Evolutionary conservation across 2,113 vertebrate species (phyloP), one percentile per base, ranked within the genome.

Genomic region (Xiphophorus couchianus): DNA sequence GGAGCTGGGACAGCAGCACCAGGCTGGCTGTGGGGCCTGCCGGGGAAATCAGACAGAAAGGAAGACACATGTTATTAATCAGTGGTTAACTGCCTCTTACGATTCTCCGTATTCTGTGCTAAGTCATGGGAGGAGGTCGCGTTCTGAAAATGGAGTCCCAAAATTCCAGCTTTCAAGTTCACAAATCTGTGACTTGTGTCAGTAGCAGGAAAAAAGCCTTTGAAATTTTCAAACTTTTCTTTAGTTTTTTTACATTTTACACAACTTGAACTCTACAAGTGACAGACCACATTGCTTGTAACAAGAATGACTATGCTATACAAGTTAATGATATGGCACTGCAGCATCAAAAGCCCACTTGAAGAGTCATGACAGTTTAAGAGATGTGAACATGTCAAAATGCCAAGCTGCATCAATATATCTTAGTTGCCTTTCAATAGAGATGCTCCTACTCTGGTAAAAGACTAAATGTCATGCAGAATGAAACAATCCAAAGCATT

Each of bases 11-110:
- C 33, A 89, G 77, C 62, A 95, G 88, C 54, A 95, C 91, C 86
- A 95, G 87, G 77, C 89, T 95, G 78, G 93, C 95, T 6, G 93
- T 95, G 79, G 93, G 91, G 29, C 94, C 95, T 95, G 86, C 22
- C 30, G 70, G 54, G 12, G 27, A 62, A 51, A 58, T 72, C 5
- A 19, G 42, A 63, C 30, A 66, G 39, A 51, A n/a, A 73, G 48
- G 74, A 65, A 31, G 28, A 76, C 44, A 68, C 29, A 51, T 37
- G 13, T 30, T n/a, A 70, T 44, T 19, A 9, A 74, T 68, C 71
- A 14, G 13, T 64, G 66, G 71, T 69, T 68, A 71, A 70, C n/a
- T 0, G n/a, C 66, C 39, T 5, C 27, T 12, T 62, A 31, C 12
- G 71, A 62, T 35, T 70, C 63, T 1, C 9, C 4, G 27, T 61